Base-by-base conservation (phyloP, 2,888 invertebrate genomes). In the Chydorus sphaericus region DNA sequence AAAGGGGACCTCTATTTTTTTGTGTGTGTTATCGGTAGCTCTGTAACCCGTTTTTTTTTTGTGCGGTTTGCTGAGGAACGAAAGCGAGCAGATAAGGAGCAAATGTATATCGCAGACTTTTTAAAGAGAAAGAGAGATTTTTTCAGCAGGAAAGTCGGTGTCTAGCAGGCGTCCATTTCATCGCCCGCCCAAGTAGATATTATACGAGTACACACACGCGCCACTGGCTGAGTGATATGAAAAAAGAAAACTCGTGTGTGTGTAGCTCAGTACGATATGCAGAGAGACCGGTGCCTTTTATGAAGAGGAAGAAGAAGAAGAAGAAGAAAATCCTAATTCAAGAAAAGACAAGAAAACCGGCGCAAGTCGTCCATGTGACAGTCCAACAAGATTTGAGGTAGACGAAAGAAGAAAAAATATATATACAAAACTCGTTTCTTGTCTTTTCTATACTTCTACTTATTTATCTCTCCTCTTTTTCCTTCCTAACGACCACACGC, bases 391-490 rank as follows among this genome's bases (percentile, higher is more conserved):
- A 8, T 52, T 52, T 23, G 5, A 31, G 20, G 18, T 26, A n/a
- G n/a, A n/a, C n/a, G n/a, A n/a, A n/a, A n/a, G n/a, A n/a, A n/a
- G n/a, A n/a, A n/a, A n/a, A n/a, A n/a, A n/a, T n/a, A n/a, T n/a
- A n/a, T n/a, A n/a, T n/a, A n/a, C n/a, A n/a, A n/a, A n/a, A 44
- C 23, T 14, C n/a, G 23, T 44, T 20, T 2, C 28, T 44, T 6
- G 26, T 44, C 18, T 26, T 44, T 26, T 44, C 26, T 44, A 8
- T 48, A 28, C 16, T 14, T 30, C 18, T 48, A 29, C 20, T 29
- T 49, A 18, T 37, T 56, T 28, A 52, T 39, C 39, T 23, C 23
- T 39, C 39, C 33, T 50, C 26, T 18, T 48, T 52, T 8, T 18
- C 14, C 18, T 50, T 50, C 7, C 11, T 28, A 31, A 30, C 8